Evolutionary conservation across 1,140 invertebrate species (phyloP).

Genomic region (Pantala flavescens): DNA sequence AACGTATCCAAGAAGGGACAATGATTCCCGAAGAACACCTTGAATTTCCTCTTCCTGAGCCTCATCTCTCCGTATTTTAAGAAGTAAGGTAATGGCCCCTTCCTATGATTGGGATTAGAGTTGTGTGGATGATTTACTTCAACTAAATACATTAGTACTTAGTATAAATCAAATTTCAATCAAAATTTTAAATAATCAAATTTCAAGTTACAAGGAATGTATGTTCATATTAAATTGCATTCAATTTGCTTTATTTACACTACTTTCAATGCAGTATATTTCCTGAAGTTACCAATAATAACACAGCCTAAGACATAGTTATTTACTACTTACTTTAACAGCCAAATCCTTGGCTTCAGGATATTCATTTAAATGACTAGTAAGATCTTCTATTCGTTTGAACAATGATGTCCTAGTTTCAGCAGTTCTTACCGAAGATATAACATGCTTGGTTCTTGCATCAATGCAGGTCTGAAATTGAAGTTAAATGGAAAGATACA

Average conservation of each 20-base stretch:
- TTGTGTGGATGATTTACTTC: background rate
- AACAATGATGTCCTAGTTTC: conserved; percentile 45
- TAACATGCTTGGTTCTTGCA: conserved; percentile 54
- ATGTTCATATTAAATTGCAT: no score
- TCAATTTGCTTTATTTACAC: no score
- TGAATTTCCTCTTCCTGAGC: conserved; percentile 35
- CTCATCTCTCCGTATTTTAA: conserved; percentile 35
- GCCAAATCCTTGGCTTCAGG: conserved; percentile 58
- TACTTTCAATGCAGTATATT: no score
- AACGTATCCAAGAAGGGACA: conserved; percentile 64
- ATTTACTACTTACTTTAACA: conserved; percentile 49
- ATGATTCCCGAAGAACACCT: conserved; percentile 45
- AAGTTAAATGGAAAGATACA: background rate
- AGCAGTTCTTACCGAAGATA: conserved; percentile 49
- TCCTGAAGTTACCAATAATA: no score
- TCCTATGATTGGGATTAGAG: conserved; percentile 38
- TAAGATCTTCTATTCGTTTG: conserved; percentile 52
- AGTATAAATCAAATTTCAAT: conserved; percentile 18
- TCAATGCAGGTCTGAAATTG: conserved; percentile 29
- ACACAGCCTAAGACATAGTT: no score
- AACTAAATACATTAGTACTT: conserved; percentile 16
- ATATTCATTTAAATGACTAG: conserved; percentile 56
- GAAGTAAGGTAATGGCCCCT: conserved; percentile 49
- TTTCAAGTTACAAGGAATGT: no score
- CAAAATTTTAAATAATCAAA: no score